These are phyloP conservation scores for Cyprinodon tularosa DNA, from an alignment of 2,113 vertebrate genomes.

Conservation along the genomic window DNA sequence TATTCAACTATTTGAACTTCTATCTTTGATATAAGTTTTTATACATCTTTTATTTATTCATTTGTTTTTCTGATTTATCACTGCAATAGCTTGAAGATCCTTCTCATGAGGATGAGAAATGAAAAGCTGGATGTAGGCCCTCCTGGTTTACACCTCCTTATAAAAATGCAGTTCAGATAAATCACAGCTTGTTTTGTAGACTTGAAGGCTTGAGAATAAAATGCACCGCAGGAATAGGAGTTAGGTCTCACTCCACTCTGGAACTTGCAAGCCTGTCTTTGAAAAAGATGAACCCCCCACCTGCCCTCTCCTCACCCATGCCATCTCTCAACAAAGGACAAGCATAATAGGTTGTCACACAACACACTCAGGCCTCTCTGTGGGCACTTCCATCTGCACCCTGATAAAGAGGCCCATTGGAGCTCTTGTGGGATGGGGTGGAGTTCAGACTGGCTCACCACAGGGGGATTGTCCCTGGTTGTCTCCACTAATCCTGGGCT, in stretches of 20 bases:
- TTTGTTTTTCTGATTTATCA: too few species aligned
- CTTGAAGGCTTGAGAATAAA: constrained; percentile 69
- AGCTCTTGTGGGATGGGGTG: constrained; percentile 54
- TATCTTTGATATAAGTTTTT: too few species aligned
- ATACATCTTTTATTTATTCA: too few species aligned
- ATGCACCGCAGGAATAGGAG: constrained; percentile 78
- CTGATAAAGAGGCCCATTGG: constrained; percentile 76
- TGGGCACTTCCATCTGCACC: constrained; percentile 81
- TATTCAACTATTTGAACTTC: too few species aligned
- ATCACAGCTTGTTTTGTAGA: constrained; percentile 19
- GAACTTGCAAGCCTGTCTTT: constrained; percentile 64
- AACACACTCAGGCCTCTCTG: constrained; percentile 54
- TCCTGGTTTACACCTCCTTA: not conserved
- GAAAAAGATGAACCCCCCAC: constrained; percentile 56
- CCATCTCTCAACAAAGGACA: constrained; percentile 84
- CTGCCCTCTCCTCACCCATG: constrained; percentile 51
- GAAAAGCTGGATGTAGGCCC: not conserved
- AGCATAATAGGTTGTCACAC: constrained; percentile 83
- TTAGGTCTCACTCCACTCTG: constrained; percentile 78
- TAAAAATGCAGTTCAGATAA: not conserved
- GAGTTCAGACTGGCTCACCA: constrained; percentile 55
- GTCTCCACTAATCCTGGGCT: constrained; percentile 80
- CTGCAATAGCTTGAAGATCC: too few species aligned
- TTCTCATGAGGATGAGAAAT: too few species aligned
- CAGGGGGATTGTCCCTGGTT: constrained; percentile 74